Percentiles rank a stretch among this genome's conserved stretches.
Evolutionary conservation across 2,888 invertebrate genomes (phyloP).

Genomic region (Pristionchus exspectatus): DNA sequence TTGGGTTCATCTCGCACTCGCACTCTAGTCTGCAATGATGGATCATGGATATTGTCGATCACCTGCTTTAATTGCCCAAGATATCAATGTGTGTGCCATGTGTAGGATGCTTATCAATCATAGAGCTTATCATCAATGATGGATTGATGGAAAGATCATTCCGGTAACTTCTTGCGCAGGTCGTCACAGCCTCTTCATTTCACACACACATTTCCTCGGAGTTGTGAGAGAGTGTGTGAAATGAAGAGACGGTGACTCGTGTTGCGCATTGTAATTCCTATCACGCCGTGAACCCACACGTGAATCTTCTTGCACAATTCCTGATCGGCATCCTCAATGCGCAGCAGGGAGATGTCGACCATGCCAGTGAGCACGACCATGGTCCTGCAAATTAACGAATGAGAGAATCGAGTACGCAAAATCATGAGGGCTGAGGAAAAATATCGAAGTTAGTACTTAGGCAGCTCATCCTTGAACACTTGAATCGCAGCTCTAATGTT

Average conservation of each 20-base stretch:
- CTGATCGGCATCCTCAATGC: conserved; percentile 67
- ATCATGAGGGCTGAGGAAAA: too few relatives aligned
- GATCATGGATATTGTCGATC: not conserved
- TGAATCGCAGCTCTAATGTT: not conserved
- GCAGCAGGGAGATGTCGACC: conserved; percentile 72
- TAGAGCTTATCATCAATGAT: too few relatives aligned
- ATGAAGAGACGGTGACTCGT: too few relatives aligned
- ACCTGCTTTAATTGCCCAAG: not conserved
- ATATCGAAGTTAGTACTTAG: too few relatives aligned
- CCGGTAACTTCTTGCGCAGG: too few relatives aligned
- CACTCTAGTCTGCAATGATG: not conserved
- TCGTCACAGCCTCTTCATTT: too few relatives aligned
- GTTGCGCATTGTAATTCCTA: not conserved
- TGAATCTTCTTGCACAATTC: conserved; percentile 71
- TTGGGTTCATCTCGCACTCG: not conserved
- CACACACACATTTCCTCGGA: too few relatives aligned
- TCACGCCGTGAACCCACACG: conserved; percentile 51
- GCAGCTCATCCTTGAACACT: not conserved
- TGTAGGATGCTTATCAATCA: too few relatives aligned
- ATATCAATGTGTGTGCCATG: not conserved
- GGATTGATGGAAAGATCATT: too few relatives aligned
- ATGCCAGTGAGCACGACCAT: conserved; percentile 72
- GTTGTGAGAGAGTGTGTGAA: not conserved
- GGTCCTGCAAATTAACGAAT: conserved; percentile 62
- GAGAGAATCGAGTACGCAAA: too few relatives aligned